These are phyloP conservation scores for Thamnaconus septentrionalis DNA, from an alignment of 2,113 vertebrate species.

Conservation along the genomic window DNA sequence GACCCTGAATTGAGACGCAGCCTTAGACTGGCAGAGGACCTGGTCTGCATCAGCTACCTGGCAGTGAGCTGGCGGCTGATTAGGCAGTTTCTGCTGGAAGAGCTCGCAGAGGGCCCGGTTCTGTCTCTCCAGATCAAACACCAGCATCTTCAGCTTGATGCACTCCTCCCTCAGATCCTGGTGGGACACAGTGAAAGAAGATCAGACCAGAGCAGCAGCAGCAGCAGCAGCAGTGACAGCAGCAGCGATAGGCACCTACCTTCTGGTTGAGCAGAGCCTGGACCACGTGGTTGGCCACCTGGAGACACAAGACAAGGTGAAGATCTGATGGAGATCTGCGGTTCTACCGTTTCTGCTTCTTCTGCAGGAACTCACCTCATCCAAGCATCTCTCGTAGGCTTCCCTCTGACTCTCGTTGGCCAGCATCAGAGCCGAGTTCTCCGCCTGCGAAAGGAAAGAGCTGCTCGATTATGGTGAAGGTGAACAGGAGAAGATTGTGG, in stretches of 20 bases:
- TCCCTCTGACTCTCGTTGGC: conserved; percentile 95
- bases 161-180: conserved; percentile 96
- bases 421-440: conserved; percentile 88
- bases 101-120: conserved; percentile 91
- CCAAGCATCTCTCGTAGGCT: conserved; percentile 91
- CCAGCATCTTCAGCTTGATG: conserved; percentile 94
- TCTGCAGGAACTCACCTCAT: conserved; percentile 80
- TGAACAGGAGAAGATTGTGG: too few relatives aligned
- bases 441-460: conserved; percentile 74
- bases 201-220: neutral
- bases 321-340: accelerated
- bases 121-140: conserved; percentile 94
- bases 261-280: conserved; percentile 95
- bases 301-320: conserved; percentile 1
- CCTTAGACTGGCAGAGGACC: too few relatives aligned
- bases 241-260: conserved; percentile 68
- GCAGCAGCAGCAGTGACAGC: neutral
- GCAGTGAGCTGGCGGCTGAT: conserved; percentile 80
- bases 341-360: neutral
- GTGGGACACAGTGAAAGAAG: neutral
- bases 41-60: conserved; percentile 74
- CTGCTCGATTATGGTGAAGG: conserved; percentile 9
- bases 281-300: conserved; percentile 97
- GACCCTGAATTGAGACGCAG: too few relatives aligned
- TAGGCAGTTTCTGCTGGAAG: conserved; percentile 91